A percentile compares a stretch with the other conserved stretches of the same genome.
These are phyloP conservation scores for Sternotherus odoratus DNA, from an alignment of 2,797 vertebrate genomes.

Conservation along the genomic window DNA sequence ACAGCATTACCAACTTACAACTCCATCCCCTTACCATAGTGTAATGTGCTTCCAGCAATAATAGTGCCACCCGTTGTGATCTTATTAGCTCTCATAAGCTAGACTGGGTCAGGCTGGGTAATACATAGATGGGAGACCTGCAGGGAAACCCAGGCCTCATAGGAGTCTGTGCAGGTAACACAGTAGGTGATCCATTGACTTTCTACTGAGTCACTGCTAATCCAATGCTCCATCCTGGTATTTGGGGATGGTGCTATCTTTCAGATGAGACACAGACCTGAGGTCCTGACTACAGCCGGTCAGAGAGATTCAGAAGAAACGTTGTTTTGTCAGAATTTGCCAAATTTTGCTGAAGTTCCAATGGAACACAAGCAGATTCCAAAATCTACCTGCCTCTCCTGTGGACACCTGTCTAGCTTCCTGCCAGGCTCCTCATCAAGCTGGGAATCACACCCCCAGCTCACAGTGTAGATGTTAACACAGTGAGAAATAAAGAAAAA, in stretches of 20 bases:
- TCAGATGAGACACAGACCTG: background rate
- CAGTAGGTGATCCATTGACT: background rate
- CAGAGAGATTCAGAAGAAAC: background rate
- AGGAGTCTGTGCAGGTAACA: background rate
- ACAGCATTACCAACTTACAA: background rate
- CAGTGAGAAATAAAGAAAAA: background rate
- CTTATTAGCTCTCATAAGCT: background rate
- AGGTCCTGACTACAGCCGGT: background rate
- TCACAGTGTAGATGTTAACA: background rate
- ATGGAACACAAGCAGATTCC: background rate
- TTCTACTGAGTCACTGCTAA: background rate
- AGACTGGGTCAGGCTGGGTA: background rate
- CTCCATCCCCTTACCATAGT: background rate
- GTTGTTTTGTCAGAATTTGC: background rate
- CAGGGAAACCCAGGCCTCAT: background rate
- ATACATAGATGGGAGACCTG: background rate
- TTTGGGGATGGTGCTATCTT: background rate
- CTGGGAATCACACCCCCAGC: background rate
- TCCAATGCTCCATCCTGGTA: background rate
- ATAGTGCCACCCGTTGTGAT: rapidly evolving
- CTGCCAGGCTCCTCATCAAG: background rate
- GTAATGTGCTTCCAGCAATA: background rate
- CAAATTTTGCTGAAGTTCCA: background rate
- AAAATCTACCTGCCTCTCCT: slow-evolving; percentile 31
- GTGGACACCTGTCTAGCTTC: background rate